Base-by-base conservation (phyloP, 1,140 invertebrate species). In the Ephestia elutella region DNA sequence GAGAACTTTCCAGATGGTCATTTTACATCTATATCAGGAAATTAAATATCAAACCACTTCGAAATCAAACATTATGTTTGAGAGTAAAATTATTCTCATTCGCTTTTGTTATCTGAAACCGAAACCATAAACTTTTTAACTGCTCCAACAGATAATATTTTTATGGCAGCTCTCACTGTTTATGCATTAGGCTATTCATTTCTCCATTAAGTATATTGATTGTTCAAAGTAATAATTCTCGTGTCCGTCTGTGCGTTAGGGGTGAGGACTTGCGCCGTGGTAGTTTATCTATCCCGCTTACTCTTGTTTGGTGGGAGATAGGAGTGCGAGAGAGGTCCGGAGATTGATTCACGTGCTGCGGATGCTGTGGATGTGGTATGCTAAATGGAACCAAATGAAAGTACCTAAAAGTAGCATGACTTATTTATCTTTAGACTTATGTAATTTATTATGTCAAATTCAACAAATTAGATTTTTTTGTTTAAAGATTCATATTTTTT, bases 311-410 rank as follows among this genome's bases (percentile, higher is more conserved):
- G 57, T 61, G 55, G 38, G 28, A 57, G 25, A 50, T 48, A 32
- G 32, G 72, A 60, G 70, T 20, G 74, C 81, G 54, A 54, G 76
- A 71, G 75, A 82, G 58, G 54, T 18, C 20, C 49, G 56, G 64
- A 68, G 78, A 81, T 82, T 81, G 72, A 83, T 84, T 81, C 79
- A 78, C 76, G 66, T 75, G 70, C 65, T 78, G 76, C 75, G 76
- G 80, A 86, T 81, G 78, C 82, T 82, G 82, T 57, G 74, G 63
- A 51, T 60, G 49, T 48, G 48, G 63, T 65, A 83, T 79, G 72
- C 71, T 60, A 48, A 69, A 78, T 30, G 35, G 70, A 68, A 58
- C 60, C 64, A 70, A 15, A 17, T 15, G 13, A 15, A 2, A 44
- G 15, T 11, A 35, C 1, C 13, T n/a, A n/a, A n/a, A n/a, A n/a